Conservation (phyloP, 2,888 invertebrate species). For the Sminthurinus aureus region DNA sequence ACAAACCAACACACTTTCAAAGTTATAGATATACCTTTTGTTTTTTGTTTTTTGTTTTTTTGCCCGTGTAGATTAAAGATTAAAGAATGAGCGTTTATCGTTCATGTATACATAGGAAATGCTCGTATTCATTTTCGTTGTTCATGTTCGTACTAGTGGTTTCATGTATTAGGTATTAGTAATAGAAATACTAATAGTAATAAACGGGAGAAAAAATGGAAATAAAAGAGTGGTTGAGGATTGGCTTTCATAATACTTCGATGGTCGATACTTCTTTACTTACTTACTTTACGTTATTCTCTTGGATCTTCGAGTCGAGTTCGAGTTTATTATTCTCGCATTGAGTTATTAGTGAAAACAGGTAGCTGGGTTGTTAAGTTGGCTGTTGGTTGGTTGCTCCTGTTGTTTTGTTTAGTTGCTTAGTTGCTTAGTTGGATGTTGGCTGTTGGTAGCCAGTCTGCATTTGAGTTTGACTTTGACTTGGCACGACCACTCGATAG, state of each 20-base stretch:
- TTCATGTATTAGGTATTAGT: background rate
- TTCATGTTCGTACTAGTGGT: background rate
- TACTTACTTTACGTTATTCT: background rate
- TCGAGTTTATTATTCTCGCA: conserved; percentile 47
- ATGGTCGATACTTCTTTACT: no score
- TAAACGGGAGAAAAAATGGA: conserved; percentile 13
- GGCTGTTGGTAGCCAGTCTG: no score
- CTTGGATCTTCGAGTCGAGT: background rate
- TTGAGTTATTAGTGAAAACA: conserved; percentile 56
- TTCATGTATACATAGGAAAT: background rate
- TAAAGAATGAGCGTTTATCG: no score
- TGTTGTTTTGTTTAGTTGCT: no score
- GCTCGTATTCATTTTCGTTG: background rate
- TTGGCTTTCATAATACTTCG: background rate
- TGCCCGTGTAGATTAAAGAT: no score
- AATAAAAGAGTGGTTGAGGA: conserved; percentile 13
- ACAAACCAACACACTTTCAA: no score
- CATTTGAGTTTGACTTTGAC: background rate
- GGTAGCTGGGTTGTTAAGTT: conserved; percentile 42
- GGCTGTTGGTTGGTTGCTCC: background rate
- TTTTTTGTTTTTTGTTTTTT: no score
- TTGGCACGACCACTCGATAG: conserved; percentile 47
- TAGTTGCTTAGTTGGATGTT: no score
- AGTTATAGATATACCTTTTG: no score
- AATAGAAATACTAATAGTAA: background rate